Conservation (phyloP, 2,113 vertebrate species). For the Ciconia maguari region DNA sequence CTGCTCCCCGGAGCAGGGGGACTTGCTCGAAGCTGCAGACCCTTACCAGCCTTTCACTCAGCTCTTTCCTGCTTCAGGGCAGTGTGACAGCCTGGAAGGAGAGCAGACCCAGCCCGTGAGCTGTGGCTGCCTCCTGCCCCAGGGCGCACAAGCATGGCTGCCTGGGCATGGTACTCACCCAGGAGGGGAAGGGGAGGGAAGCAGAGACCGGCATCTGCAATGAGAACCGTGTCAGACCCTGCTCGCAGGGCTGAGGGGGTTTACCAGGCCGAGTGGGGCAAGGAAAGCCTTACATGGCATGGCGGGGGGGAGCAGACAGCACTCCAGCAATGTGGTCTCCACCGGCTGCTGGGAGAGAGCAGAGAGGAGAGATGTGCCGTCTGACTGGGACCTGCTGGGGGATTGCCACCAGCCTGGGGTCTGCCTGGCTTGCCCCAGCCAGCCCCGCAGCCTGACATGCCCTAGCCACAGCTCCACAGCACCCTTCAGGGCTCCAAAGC, state of each 20-base stretch:
- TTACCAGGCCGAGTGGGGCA: neutral
- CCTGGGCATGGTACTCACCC: neutral
- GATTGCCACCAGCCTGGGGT: neutral
- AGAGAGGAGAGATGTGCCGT: neutral
- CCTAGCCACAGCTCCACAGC: slow-evolving; percentile 33
- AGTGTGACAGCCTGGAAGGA: neutral
- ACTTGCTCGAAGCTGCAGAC: neutral
- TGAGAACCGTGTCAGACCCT: neutral
- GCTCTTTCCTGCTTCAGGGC: neutral
- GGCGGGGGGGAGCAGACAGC: fast-evolving
- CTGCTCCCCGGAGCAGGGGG: neutral
- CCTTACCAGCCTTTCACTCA: neutral
- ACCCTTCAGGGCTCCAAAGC: neutral
- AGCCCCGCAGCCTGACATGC: neutral
- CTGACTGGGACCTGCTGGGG: neutral
- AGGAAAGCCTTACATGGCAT: slow-evolving; percentile 31
- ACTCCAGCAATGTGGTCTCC: neutral
- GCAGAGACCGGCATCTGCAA: neutral
- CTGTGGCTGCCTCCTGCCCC: neutral
- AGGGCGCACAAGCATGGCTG: fast-evolving
- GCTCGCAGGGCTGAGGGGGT: neutral
- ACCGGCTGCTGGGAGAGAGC: neutral
- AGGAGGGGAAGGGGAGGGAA: neutral
- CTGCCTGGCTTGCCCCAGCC: neutral
- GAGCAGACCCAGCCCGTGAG: neutral